These are phyloP conservation scores for Apus apus DNA, from an alignment of 2,113 vertebrate genomes.

Conservation along the genomic window DNA sequence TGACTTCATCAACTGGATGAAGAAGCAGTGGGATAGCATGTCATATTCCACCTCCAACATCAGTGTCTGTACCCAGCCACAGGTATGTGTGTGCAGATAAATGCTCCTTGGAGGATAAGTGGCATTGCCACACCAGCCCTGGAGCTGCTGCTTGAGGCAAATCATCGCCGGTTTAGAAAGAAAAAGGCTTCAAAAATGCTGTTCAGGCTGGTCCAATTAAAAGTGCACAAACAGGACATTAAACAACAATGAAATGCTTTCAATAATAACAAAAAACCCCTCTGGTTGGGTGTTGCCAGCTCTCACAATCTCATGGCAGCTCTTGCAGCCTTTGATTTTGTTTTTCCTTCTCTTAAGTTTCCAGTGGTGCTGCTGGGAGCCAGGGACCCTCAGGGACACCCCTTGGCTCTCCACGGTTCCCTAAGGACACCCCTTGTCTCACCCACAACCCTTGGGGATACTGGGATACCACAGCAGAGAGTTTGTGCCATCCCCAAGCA, in stretches of 20 bases:
- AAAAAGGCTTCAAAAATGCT: not conserved
- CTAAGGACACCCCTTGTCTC: not conserved
- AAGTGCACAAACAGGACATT: slow-evolving; percentile 19
- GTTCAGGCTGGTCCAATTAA: not conserved
- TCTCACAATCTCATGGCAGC: not conserved
- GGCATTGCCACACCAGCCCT: not conserved
- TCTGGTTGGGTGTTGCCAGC: not conserved
- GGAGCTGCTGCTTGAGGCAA: not conserved
- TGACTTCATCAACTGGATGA: fast-evolving
- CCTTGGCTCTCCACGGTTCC: not conserved
- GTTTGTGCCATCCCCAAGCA: fast-evolving
- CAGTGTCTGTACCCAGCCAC: fast-evolving
- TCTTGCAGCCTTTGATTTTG: not conserved
- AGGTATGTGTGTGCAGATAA: fast-evolving
- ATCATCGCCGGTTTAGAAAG: fast-evolving
- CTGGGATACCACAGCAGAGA: not conserved
- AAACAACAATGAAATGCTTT: not conserved
- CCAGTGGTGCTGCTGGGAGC: not conserved
- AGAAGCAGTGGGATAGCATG: not conserved
- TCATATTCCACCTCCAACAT: not conserved
- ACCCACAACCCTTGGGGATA: not conserved
- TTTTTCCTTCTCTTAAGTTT: not conserved
- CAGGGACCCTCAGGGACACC: not conserved
- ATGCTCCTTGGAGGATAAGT: fast-evolving
- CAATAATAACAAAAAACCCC: not conserved